Conservation (phyloP, 2,797 vertebrate genomes). For the Vultur gryphus region DNA sequence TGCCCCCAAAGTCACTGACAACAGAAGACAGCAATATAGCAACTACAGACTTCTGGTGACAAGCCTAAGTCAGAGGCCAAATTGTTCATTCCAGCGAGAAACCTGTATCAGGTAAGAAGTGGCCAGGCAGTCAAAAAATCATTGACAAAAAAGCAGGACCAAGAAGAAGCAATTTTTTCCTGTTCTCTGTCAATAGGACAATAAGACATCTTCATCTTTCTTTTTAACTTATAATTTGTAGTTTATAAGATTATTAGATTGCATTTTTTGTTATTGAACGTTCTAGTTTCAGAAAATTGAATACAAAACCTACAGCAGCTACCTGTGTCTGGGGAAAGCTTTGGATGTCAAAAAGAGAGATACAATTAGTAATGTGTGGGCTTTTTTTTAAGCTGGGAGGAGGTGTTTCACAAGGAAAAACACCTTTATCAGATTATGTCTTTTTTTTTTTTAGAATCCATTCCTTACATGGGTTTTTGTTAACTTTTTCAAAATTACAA, state of each 20-base stretch:
- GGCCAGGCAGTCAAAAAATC: background rate
- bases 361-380: background rate
- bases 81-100: background rate
- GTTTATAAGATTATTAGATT: background rate
- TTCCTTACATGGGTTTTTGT: background rate
- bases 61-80: background rate
- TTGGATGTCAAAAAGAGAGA: background rate
- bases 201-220: background rate
- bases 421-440: background rate
- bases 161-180: background rate
- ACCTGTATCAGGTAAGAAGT: background rate
- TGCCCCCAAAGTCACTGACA: background rate
- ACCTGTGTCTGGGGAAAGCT: background rate
- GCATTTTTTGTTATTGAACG: background rate
- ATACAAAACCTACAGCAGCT: background rate
- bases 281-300: background rate
- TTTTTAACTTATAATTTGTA: background rate
- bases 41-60: background rate
- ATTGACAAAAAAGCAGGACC: background rate
- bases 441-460: background rate
- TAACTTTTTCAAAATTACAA: background rate
- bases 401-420: background rate
- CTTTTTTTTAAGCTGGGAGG: background rate
- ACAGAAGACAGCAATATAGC: background rate
- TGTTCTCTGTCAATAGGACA: background rate